These are phyloP conservation scores for Neoniphon sammara DNA, from an alignment of 2,797 vertebrate genomes.

Conservation along the genomic window DNA sequence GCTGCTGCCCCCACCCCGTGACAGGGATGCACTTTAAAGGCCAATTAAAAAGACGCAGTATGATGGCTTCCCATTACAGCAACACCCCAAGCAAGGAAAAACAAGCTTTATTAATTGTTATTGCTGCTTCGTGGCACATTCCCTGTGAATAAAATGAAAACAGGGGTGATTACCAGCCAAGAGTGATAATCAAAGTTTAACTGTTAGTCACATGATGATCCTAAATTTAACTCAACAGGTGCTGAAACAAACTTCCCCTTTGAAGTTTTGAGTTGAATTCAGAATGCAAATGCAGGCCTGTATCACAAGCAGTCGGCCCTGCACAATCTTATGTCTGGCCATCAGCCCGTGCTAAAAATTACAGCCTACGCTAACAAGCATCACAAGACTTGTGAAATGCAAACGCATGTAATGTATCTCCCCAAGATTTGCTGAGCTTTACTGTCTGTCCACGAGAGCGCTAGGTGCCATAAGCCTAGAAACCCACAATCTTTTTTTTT, in stretches of 20 bases:
- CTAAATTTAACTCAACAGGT: conserved; percentile 54
- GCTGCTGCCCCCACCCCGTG: neutral
- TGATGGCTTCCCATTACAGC: conserved; percentile 18
- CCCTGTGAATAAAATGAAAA: neutral
- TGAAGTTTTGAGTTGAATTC: conserved; percentile 3
- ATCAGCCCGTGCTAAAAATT: neutral
- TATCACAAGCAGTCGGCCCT: conserved; percentile 3
- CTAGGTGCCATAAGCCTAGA: conserved; percentile 14
- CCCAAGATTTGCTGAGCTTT: neutral
- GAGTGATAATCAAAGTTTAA: conserved; percentile 29
- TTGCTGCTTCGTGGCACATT: conserved; percentile 7
- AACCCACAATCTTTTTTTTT: conserved; percentile 36
- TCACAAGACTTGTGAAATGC: neutral
- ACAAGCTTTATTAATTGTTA: conserved; percentile 20
- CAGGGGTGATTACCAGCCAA: neutral
- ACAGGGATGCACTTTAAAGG: conserved; percentile 33
- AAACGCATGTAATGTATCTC: neutral
- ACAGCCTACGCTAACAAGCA: neutral
- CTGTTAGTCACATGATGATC: conserved; percentile 48
- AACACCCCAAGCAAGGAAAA: conserved; percentile 15
- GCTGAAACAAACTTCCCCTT: conserved; percentile 8
- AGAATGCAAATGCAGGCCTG: conserved; percentile 28
- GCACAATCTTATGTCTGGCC: neutral
- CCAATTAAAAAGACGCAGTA: conserved; percentile 36
- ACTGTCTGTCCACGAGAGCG: conserved; percentile 9